These are phyloP conservation scores for Chymomyza fuscimana DNA, from an alignment of 2,888 invertebrate species.

Conservation along the genomic window DNA sequence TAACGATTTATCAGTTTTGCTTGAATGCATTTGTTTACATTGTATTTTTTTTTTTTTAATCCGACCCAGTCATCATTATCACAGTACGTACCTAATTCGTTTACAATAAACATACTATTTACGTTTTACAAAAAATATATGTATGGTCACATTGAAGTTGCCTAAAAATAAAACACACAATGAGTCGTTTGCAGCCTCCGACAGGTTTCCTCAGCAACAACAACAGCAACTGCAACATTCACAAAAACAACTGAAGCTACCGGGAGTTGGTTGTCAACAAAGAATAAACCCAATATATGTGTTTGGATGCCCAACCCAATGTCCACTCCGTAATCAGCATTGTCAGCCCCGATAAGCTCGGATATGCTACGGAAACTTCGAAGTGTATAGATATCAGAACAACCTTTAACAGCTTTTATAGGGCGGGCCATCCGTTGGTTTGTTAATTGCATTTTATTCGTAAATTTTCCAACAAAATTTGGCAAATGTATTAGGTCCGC, in stretches of 20 bases:
- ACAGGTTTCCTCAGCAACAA: constrained; percentile 27
- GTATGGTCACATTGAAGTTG: neutral
- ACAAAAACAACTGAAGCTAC: constrained; percentile 21
- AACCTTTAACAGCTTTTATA: too few species aligned
- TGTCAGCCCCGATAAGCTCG: too few species aligned
- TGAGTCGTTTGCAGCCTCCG: neutral
- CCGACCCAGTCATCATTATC: neutral
- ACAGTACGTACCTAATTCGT: neutral
- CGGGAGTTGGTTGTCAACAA: neutral
- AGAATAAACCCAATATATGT: neutral
- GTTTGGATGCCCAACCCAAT: neutral
- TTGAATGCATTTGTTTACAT: neutral
- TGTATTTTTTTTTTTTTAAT: neutral
- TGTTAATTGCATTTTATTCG: too few species aligned
- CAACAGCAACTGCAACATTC: constrained; percentile 15
- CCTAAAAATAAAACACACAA: neutral
- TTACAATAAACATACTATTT: neutral
- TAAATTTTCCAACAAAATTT: too few species aligned
- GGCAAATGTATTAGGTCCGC: too few species aligned
- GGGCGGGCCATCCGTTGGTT: too few species aligned
- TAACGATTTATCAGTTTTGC: neutral
- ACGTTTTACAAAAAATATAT: neutral
- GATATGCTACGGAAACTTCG: too few species aligned
- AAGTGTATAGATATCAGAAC: too few species aligned
- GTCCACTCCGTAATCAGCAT: too few species aligned